Evolutionary conservation across 2,888 invertebrate genomes (phyloP).

Genomic region (Pachliopta kotzebuea): DNA sequence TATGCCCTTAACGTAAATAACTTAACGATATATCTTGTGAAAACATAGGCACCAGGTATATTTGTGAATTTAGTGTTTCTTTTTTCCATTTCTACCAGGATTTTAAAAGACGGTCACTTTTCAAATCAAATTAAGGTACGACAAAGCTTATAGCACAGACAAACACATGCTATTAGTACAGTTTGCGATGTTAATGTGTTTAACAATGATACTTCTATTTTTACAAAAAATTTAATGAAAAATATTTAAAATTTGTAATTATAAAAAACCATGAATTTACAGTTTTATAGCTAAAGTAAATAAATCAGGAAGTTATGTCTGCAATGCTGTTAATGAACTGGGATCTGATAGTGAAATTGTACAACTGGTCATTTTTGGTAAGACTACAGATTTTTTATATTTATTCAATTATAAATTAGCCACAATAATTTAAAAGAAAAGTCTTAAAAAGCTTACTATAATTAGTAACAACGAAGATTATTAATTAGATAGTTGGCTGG

Average conservation of each 20-base stretch:
- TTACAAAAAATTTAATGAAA: background rate
- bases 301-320: conserved; percentile 43
- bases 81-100: too few species aligned
- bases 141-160: too few species aligned
- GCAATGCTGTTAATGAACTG: conserved; percentile 42
- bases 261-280: conserved; percentile 17
- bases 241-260: background rate
- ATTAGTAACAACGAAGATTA: too few species aligned
- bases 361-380: conserved; percentile 42
- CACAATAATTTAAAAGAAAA: too few species aligned
- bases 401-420: too few species aligned
- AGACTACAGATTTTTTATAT: conserved; percentile 27
- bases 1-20: too few species aligned
- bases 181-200: background rate
- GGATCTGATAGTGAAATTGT: conserved; percentile 38
- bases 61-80: background rate
- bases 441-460: too few species aligned
- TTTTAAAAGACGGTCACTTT: too few species aligned
- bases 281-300: conserved; percentile 35
- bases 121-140: too few species aligned
- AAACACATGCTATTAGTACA: too few species aligned
- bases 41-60: background rate
- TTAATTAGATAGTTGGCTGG: too few species aligned
- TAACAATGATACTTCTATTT: background rate
- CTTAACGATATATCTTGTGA: too few species aligned